Base-by-base conservation (phyloP, 2,113 vertebrate species). In the Thymallus thymallus region DNA sequence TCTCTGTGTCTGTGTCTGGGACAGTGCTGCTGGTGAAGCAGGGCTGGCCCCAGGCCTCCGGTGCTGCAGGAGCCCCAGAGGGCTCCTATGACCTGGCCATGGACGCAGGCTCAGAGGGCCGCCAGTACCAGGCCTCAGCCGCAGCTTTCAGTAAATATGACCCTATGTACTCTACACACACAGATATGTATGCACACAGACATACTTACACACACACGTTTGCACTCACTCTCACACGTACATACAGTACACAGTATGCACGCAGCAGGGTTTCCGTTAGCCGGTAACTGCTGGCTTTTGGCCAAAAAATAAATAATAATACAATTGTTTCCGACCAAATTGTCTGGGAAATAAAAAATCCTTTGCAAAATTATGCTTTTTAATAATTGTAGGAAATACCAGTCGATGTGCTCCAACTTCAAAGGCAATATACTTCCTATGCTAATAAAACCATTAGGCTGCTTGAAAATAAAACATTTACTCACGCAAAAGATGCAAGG, bases 21-120 rank as follows among this genome's bases (percentile, higher is more conserved):
- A 94, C 95, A 84, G 94, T 94, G 72, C 94, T 96, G 90, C 93
- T 96, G 95, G 94, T 96, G 95, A 96, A 95, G 90, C 95, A 95
- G 92, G 93, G 94, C 88, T 96, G 95, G 95, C 94, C 95, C 85
- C 94, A 95, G 93, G 94, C 92, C 76, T 88, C 91, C 68, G 93
- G 94, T 23, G 95, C 94, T 85, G 94, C 94, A 84, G 95, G 94
- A 88, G 89, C 94, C 90, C 92, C 93, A 22, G 95, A 96, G 92
- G 94, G 94, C 84, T 95, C 94, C 90, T 96, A 95, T 92, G 95
- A 96, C 91, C 94, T 95, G 91, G 94, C 94, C 2, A 93, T 96
- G 93, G 95, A 95, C 91, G 92, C 93, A 26, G 94, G 94, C 84
- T 94, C 95, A 0, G 94, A 95, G 91, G 94, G 93, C 94, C 93